These are phyloP conservation scores for Drosophila sordidula DNA, from an alignment of 2,888 invertebrate species.

Conservation along the genomic window DNA sequence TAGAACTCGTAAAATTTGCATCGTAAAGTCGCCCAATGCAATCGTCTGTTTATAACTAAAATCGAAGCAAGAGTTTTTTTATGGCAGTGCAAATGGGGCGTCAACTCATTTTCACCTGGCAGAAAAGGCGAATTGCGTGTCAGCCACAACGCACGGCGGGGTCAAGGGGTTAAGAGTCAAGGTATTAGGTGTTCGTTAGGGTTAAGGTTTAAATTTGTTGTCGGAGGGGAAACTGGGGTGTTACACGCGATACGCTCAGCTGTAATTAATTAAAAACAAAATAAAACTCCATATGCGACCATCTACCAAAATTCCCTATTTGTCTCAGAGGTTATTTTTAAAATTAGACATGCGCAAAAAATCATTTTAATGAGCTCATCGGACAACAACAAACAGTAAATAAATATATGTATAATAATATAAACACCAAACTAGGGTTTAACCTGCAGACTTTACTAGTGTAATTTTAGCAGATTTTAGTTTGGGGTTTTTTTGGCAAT, in stretches of 20 bases:
- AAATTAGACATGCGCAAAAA: slow-evolving; percentile 44
- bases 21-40: slow-evolving; percentile 29
- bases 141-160: not conserved
- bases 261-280: slow-evolving; percentile 58
- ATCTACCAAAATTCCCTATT: slow-evolving; percentile 5
- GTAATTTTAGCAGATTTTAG: slow-evolving; percentile 7
- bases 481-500: slow-evolving; percentile 9
- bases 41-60: not conserved
- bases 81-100: slow-evolving; percentile 29
- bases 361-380: slow-evolving; percentile 72
- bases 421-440: not conserved
- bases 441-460: slow-evolving; percentile 14
- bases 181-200: slow-evolving; percentile 8
- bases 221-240: not conserved
- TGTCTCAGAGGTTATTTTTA: slow-evolving; percentile 24
- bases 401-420: slow-evolving; percentile 1
- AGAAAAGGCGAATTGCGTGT: slow-evolving; percentile 37
- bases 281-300: slow-evolving; percentile 13
- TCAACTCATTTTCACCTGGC: slow-evolving; percentile 49
- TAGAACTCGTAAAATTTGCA: slow-evolving; percentile 34
- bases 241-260: slow-evolving; percentile 45
- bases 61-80: slow-evolving; percentile 16
- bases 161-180: slow-evolving; percentile 39
- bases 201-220: slow-evolving; percentile 21
- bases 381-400: slow-evolving; percentile 3